A percentile compares a stretch with the other conserved stretches of the same genome.
Evolutionary conservation across 1,140 invertebrate species (phyloP).

Genomic region (Himalopsyche phryganea): DNA sequence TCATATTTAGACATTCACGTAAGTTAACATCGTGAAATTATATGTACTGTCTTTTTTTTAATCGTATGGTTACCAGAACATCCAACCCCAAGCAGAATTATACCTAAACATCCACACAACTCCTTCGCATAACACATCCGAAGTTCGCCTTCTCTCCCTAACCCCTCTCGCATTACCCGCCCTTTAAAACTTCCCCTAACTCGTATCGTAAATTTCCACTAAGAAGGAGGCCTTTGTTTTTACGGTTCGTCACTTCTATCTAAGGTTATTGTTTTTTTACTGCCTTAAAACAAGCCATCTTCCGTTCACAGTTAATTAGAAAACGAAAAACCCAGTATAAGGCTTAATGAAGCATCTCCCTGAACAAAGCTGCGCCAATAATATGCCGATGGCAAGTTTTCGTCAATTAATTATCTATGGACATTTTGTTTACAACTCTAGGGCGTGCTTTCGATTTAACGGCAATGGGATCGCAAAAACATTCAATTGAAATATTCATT

Average conservation of each 20-base stretch:
- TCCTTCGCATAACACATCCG: conserved; percentile 6
- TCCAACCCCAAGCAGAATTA: not conserved
- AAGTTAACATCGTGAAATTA: no score
- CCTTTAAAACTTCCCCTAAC: conserved; percentile 25
- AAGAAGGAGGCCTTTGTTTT: conserved; percentile 33
- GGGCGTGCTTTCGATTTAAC: no score
- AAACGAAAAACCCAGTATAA: conserved; percentile 16
- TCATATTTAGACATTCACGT: no score
- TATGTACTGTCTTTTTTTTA: no score
- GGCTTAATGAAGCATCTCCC: conserved; percentile 19
- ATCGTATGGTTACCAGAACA: no score
- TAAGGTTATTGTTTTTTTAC: conserved; percentile 34
- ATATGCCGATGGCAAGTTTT: no score
- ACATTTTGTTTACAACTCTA: no score
- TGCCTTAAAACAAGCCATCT: conserved; percentile 24
- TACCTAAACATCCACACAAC: not conserved
- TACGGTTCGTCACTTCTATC: conserved; percentile 34
- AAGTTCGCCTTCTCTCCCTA: not conserved
- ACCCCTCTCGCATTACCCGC: conserved; percentile 1
- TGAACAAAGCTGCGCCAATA: not conserved
- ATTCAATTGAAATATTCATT: no score
- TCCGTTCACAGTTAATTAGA: conserved; percentile 29
- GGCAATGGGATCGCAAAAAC: no score
- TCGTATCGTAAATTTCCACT: conserved; percentile 33
- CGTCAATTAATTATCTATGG: no score